phyloP scores from a whole-genome alignment of 2,888 invertebrate species.

The Hypsopygia costalis region DNA sequence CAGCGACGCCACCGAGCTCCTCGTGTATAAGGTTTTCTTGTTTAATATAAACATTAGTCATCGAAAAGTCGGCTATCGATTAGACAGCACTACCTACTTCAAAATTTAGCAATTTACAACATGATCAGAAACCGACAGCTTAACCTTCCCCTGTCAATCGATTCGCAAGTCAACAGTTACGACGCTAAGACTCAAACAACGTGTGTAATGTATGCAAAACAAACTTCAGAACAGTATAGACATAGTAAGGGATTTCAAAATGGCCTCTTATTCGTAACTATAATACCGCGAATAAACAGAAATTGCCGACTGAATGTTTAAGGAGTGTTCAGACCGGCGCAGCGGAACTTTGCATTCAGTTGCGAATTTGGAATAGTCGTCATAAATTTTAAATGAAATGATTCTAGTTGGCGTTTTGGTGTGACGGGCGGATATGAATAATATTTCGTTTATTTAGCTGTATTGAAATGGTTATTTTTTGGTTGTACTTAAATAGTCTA shows the following conservation, averaged over 20 bases:
- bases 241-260: not conserved
- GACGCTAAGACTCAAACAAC: not conserved
- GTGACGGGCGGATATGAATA: constrained; percentile 15
- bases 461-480: too few species aligned
- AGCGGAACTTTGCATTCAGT: constrained; percentile 35
- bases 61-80: too few species aligned
- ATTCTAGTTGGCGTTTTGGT: constrained; percentile 22
- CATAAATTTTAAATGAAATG: constrained; percentile 48
- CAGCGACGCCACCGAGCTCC: too few species aligned
- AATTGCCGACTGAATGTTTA: constrained; percentile 40
- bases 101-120: too few species aligned
- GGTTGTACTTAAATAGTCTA: too few species aligned
- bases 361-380: constrained; percentile 43
- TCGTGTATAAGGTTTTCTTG: too few species aligned
- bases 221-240: not conserved
- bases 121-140: too few species aligned
- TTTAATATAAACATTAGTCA: too few species aligned
- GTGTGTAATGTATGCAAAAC: not conserved
- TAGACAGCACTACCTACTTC: too few species aligned
- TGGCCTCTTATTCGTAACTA: not conserved
- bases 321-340: constrained; percentile 25
- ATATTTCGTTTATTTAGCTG: not conserved
- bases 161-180: too few species aligned
- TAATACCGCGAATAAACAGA: constrained; percentile 18
- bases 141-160: too few species aligned